A percentile compares a stretch with the other conserved stretches of the same genome.
phyloP scores from a whole-genome alignment of 1,140 invertebrate genomes.

The Drosophila kikkawai region DNA sequence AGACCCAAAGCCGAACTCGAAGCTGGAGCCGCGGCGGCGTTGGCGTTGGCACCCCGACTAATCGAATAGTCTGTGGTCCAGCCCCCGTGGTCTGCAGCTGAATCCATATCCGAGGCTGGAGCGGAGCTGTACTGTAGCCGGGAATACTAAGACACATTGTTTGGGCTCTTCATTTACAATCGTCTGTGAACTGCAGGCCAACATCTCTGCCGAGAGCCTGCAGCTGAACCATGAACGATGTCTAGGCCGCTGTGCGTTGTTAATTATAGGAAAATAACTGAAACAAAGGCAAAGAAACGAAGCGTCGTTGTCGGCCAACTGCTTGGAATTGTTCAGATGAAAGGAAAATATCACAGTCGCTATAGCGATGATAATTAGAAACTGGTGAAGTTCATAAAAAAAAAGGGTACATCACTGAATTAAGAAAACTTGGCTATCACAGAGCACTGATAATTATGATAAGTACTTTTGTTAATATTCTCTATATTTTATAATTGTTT shows the following conservation, averaged over 20 bases:
- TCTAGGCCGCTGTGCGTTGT: slow-evolving; percentile 57
- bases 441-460: slow-evolving; percentile 3
- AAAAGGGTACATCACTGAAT: slow-evolving; percentile 4
- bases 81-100: slow-evolving; percentile 49
- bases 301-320: slow-evolving; percentile 38
- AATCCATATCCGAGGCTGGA: slow-evolving; percentile 16
- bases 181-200: slow-evolving; percentile 62
- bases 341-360: slow-evolving; percentile 46
- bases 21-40: slow-evolving; percentile 43
- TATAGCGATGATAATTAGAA: slow-evolving; percentile 47
- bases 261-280: slow-evolving; percentile 67
- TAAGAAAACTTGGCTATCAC: neutral
- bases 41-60: slow-evolving; percentile 74
- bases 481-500: neutral
- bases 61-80: slow-evolving; percentile 68
- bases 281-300: slow-evolving; percentile 46
- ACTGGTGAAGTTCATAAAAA: slow-evolving; percentile 22
- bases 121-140: slow-evolving; percentile 17
- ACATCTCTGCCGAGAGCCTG: slow-evolving; percentile 25
- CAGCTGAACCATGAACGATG: slow-evolving; percentile 54
- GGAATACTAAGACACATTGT: slow-evolving; percentile 52
- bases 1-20: slow-evolving; percentile 11
- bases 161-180: slow-evolving; percentile 75
- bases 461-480: slow-evolving; percentile 2
- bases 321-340: slow-evolving; percentile 59